These are phyloP conservation scores for Galemys pyrenaicus DNA, from an alignment of 2,113 vertebrate genomes.

Conservation along the genomic window DNA sequence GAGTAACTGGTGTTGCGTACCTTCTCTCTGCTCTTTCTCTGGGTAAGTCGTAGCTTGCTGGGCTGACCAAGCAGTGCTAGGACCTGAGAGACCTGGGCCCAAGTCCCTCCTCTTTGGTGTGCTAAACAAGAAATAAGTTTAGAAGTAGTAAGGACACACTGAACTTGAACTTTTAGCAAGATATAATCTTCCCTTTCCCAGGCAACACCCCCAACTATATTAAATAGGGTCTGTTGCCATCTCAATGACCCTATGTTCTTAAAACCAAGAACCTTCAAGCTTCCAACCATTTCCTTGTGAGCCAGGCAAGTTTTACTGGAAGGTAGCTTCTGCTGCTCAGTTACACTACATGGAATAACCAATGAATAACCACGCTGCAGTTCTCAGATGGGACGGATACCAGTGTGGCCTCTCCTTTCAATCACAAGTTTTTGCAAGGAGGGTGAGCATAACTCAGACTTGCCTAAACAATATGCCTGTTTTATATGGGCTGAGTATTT, in stretches of 20 bases:
- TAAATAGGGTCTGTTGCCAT: background rate
- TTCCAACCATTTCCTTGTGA: background rate
- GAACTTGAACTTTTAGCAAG: background rate
- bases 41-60: background rate
- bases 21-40: background rate
- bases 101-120: background rate
- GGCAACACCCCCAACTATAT: background rate
- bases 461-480: background rate
- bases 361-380: background rate
- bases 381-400: background rate
- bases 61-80: background rate
- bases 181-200: background rate
- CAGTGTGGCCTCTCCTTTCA: background rate
- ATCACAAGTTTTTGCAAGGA: background rate
- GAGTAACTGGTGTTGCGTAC: background rate
- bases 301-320: background rate
- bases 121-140: conserved; percentile 12
- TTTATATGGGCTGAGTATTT: background rate
- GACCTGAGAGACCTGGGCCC: background rate
- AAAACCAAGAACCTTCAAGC: background rate
- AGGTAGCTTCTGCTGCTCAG: background rate
- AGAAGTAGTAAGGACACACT: background rate
- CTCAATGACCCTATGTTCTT: background rate
- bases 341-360: background rate
- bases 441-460: background rate